Percentiles rank a stretch among this genome's conserved stretches.
Evolutionary conservation across 1,140 invertebrate genomes (phyloP).

Genomic region (Pogonomyrmex barbatus): DNA sequence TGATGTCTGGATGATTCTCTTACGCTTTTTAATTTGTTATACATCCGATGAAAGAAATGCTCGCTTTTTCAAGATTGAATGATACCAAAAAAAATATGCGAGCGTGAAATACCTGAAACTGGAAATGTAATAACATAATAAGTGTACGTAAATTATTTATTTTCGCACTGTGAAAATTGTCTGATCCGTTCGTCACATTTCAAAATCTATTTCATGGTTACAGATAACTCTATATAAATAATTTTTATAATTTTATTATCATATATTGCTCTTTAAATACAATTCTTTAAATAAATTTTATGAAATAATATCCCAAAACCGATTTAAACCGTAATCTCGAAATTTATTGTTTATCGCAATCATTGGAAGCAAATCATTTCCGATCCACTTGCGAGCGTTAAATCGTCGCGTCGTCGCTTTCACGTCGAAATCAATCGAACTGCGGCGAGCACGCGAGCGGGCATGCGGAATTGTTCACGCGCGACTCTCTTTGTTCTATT

Average conservation of each 20-base stretch:
- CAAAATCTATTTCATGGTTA: not conserved
- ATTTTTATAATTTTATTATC: not conserved
- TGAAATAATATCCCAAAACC: not conserved
- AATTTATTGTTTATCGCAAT: not conserved
- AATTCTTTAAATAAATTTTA: too few species aligned
- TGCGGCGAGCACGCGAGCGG: constrained; percentile 16
- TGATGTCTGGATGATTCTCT: constrained; percentile 12
- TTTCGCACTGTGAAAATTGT: not conserved
- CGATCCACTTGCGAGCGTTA: not conserved
- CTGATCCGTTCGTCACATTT: not conserved
- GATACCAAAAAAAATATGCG: not conserved
- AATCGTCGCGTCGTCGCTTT: not conserved
- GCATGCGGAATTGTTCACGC: constrained; percentile 8
- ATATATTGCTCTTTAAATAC: not conserved
- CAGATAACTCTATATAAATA: not conserved
- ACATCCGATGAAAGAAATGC: constrained; percentile 7
- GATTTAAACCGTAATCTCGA: not conserved
- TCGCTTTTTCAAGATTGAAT: not conserved
- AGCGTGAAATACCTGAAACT: too few species aligned
- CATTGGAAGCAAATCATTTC: not conserved
- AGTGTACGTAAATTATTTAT: constrained; percentile 2
- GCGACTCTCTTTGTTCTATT: constrained; percentile 47
- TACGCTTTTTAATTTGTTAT: constrained; percentile 19
- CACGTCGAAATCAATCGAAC: constrained; percentile 28
- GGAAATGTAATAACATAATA: not conserved